Base-by-base conservation (phyloP, 2,797 vertebrate genomes). In the Hypotaenidia okinawae region DNA sequence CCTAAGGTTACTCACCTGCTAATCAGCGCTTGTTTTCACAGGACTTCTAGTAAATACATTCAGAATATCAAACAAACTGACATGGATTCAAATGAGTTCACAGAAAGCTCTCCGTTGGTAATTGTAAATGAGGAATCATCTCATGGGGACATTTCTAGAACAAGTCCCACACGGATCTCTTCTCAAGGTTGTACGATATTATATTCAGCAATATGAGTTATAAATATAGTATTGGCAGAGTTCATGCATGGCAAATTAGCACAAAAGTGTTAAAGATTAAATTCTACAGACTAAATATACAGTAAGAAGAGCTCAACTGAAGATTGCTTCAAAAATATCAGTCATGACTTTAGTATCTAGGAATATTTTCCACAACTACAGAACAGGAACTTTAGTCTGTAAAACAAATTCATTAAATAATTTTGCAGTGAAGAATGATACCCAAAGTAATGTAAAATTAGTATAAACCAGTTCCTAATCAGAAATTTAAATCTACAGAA, bases 141-240 rank as follows among this genome's bases (percentile, higher is more conserved):
- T 84, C 86, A 72, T 6, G 10, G 17, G 30, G n/a, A n/a, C 66
- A 63, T 92, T 95, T 96, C 93, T 89, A 89, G 88, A 89, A 84
- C 88, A 84, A 73, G 52, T 87, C 90, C 77, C 80, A 84, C 4
- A 24, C 9, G 62, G 32, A 61, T 52, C 23, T 88, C 30, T 59
- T 88, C 45, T 94, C 83, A 95, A 96, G 88, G 95, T 93, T 91
- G 68, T 25, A 61, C 15, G 52, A 32, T 58, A 81, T 16, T 82
- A 57, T 81, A 88, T 69, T 77, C 83, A 86, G 79, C 33, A 78
- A 78, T 15, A 68, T 5, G 13, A 83, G 62, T 66, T 62, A 91
- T 73, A 96, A 94, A 96, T 93, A 93, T 6, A 9, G 68, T 59
- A 33, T 0, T 85, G 58, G 66, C 66, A 94, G 87, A 91, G 33